phyloP scores from a whole-genome alignment of 2,113 vertebrate species.

The Pantherophis guttatus region DNA sequence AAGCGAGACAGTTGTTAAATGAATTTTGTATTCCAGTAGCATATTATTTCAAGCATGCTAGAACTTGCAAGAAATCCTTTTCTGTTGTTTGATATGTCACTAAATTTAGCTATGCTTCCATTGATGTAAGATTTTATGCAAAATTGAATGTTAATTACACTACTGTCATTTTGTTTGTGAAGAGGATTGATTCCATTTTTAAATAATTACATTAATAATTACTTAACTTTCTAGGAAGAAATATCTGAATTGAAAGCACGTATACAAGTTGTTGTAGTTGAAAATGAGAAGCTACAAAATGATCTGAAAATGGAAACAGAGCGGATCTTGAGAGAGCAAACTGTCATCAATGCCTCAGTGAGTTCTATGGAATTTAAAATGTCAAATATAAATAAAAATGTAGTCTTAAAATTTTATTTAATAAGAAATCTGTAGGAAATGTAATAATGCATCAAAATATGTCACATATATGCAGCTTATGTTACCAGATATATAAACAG shows the following conservation, averaged over 20 bases:
- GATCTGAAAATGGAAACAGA: conserved; percentile 76
- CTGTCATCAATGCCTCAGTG: conserved; percentile 71
- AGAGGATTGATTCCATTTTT: neutral
- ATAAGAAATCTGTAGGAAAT: neutral
- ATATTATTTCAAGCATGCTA: neutral
- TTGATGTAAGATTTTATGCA: neutral
- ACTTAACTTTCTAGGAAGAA: conserved; percentile 78
- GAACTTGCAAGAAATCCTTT: neutral
- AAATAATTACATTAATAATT: neutral
- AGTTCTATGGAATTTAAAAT: conserved; percentile 28
- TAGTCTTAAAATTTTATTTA: neutral
- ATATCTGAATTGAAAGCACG: conserved; percentile 80
- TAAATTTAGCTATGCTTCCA: neutral
- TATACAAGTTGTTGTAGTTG: conserved; percentile 78
- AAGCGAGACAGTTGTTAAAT: neutral
- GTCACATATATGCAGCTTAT: neutral
- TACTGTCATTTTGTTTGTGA: neutral
- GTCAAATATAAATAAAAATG: neutral
- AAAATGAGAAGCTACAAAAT: conserved; percentile 84
- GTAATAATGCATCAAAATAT: neutral
- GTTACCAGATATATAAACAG: neutral
- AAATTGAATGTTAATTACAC: neutral
- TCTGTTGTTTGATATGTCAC: neutral
- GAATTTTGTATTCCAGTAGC: neutral
- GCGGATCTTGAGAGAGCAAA: conserved; percentile 73